Evolutionary conservation across 2,888 invertebrate species (phyloP).

Genomic region (Platycheirus rosarum): DNA sequence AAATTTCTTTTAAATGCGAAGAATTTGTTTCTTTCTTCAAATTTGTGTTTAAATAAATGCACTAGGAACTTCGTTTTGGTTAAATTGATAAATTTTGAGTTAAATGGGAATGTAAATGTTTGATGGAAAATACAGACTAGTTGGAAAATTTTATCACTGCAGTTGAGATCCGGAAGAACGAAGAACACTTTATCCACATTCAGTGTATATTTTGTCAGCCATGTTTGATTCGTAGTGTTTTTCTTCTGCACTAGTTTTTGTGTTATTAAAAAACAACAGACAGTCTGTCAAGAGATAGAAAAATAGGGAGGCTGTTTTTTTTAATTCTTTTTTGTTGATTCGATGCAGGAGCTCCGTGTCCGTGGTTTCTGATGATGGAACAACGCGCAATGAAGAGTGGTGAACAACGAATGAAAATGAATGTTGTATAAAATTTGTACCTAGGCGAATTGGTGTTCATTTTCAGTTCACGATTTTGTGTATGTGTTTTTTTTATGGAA

Average conservation of each 20-base stretch:
- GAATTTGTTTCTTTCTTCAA: constrained; percentile 1
- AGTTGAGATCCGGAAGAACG: constrained; percentile 30
- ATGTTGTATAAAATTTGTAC: constrained; percentile 28
- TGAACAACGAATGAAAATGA: constrained; percentile 67
- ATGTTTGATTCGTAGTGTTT: constrained; percentile 62
- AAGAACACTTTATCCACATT: constrained; percentile 43
- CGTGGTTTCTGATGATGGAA: constrained; percentile 12
- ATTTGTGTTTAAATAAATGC: constrained; percentile 28
- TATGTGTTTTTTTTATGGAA: constrained; percentile 46
- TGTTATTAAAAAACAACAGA: constrained; percentile 7
- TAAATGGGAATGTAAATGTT: constrained; percentile 49
- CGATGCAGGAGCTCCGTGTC: constrained; percentile 47
- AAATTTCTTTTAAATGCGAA: constrained; percentile 27
- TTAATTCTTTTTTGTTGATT: constrained; percentile 36
- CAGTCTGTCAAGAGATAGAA: constrained; percentile 37
- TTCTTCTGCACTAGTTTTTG: constrained; percentile 50
- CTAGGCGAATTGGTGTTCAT: constrained; percentile 24
- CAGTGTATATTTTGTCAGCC: constrained; percentile 61
- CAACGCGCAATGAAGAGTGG: constrained; percentile 62
- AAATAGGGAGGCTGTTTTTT: constrained; percentile 63
- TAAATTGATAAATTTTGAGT: constrained; percentile 31
- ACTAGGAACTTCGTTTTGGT: constrained; percentile 57
- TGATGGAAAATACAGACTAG: neutral
- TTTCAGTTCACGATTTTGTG: neutral
- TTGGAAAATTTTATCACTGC: too few species aligned